Percentiles rank a stretch among this genome's conserved stretches.
phyloP scores from a whole-genome alignment of 2,113 vertebrate genomes.

The Trachemys scripta region DNA sequence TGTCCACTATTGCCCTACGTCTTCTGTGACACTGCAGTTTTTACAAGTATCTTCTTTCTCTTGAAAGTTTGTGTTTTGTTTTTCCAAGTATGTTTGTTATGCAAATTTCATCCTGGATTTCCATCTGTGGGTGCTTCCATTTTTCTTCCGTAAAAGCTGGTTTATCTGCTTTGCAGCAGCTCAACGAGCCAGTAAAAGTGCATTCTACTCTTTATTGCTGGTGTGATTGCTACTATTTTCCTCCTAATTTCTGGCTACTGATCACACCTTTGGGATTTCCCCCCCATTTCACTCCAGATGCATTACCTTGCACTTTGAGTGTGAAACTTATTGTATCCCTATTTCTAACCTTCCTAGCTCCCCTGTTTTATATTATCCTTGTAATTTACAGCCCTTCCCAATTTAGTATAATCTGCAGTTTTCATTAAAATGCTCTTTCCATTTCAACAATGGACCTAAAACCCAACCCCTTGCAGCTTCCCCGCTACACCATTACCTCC shows the following conservation, averaged over 20 bases:
- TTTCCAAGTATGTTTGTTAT: background rate
- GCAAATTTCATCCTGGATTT: background rate
- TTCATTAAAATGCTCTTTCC: background rate
- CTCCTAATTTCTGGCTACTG: background rate
- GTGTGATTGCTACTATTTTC: background rate
- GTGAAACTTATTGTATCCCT: background rate
- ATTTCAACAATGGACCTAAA: background rate
- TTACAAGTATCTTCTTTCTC: background rate
- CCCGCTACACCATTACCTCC: background rate
- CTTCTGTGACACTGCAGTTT: background rate
- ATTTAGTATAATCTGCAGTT: background rate
- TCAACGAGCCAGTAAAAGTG: background rate
- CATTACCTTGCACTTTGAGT: background rate
- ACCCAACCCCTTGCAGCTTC: background rate
- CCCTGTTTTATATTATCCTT: background rate
- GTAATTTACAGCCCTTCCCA: background rate
- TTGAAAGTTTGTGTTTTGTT: background rate
- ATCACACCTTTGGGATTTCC: background rate
- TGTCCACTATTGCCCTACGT: background rate
- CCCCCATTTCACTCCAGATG: background rate
- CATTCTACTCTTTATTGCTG: fast-evolving
- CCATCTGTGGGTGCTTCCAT: background rate
- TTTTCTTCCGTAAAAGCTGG: background rate
- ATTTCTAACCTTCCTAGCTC: background rate
- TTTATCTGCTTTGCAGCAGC: background rate